These are phyloP conservation scores for Urocyon cinereoargenteus DNA, from an alignment of 2,797 vertebrate genomes.

Conservation along the genomic window DNA sequence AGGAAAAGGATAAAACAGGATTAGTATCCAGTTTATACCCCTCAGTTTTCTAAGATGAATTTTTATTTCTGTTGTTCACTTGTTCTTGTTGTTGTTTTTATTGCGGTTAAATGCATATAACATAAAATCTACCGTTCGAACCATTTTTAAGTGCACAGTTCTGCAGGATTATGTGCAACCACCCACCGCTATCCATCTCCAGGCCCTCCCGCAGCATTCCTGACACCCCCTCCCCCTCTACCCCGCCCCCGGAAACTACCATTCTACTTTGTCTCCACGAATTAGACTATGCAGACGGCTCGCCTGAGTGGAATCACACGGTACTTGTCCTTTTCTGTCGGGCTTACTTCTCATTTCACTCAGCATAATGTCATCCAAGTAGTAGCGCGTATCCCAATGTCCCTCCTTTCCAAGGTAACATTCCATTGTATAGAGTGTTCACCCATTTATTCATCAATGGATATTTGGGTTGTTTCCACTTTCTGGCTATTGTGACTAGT, in stretches of 20 bases:
- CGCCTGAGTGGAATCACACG: not conserved
- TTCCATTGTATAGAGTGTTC: not conserved
- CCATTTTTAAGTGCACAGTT: not conserved
- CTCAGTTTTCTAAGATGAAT: slow-evolving; percentile 17
- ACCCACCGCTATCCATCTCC: not conserved
- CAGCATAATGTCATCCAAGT: not conserved
- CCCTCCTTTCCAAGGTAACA: not conserved
- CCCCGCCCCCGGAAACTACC: not conserved
- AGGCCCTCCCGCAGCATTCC: not conserved
- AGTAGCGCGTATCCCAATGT: not conserved
- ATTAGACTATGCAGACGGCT: not conserved
- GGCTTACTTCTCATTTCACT: not conserved
- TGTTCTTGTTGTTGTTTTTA: not conserved
- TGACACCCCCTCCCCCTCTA: no score
- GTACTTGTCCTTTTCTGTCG: not conserved
- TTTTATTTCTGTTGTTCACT: not conserved
- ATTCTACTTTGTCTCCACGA: not conserved
- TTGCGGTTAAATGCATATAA: not conserved
- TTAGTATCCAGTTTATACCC: not conserved
- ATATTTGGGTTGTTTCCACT: not conserved
- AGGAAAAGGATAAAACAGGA: not conserved
- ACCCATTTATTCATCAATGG: not conserved
- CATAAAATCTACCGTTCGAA: not conserved
- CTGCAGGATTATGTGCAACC: not conserved
- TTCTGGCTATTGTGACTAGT: not conserved